Evolutionary conservation across 2,797 vertebrate genomes (phyloP), one percentile per base, ranked within the genome.

Genomic region (Sarcoramphus papa): DNA sequence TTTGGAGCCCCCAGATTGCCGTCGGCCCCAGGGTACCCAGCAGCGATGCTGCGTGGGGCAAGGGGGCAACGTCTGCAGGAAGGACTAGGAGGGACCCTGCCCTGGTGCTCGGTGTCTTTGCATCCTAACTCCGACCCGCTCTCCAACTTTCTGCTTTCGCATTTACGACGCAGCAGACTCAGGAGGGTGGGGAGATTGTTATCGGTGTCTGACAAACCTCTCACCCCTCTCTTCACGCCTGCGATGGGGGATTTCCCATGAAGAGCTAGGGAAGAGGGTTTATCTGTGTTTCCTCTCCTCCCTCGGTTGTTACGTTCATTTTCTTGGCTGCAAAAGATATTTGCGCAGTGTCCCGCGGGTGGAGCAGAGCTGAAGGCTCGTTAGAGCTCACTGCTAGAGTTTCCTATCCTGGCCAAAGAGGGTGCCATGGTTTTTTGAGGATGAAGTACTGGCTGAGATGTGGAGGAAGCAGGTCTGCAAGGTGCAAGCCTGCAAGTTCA

Each of bases 311-410:
- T 24, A 5, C 81, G 80, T 85, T 81, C 74, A 72, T 74, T 72
- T 79, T 56, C 60, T n/a, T 3, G 50, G 78, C 92, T 40, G 53
- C 43, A 30, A 11, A 64, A 68, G 20, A 1, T 5, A 10, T 41
- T 40, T 33, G 51, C 0, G 1, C 10, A 0, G 21, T 0, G 27
- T 85, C 33, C 56, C 0, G 0, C 0, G 6, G 2, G 5, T 0
- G 23, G 41, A 45, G 48, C 8, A 7, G 60, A 43, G 90, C 68
- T 76, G 57, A 7, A 57, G 83, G 23, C 33, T 82, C 5, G 0
- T 57, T 54, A 47, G 31, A 64, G n/a, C 50, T 78, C 24, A 0
- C 10, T 33, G 53, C 7, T 25, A 3, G 60, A 24, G 43, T n/a
- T 72, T 35, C 33, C 33, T 12, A 14, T 9, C 59, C 69, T 15